These are phyloP conservation scores for Pavo muticus DNA, from an alignment of 2,113 vertebrate genomes.

Conservation along the genomic window DNA sequence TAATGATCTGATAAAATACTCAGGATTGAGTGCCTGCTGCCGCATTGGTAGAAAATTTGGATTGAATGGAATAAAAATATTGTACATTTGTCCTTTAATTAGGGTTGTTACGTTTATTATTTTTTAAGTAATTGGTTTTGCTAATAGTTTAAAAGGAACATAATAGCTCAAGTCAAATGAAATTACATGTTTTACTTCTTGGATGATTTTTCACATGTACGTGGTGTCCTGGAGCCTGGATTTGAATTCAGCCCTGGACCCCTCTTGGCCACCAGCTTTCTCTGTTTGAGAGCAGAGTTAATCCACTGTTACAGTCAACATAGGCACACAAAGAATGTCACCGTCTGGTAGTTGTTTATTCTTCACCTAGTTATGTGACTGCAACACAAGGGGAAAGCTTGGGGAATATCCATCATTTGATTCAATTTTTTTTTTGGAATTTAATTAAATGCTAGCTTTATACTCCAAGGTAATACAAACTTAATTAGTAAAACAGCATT, in stretches of 20 bases:
- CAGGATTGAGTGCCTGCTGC: neutral
- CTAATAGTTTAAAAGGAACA: neutral
- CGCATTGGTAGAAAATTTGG: neutral
- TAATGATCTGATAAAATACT: neutral
- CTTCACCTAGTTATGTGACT: slow-evolving; percentile 23
- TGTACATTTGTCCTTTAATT: neutral
- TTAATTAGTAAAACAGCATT: slow-evolving; percentile 75
- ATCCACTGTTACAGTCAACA: neutral
- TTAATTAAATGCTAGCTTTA: slow-evolving; percentile 78
- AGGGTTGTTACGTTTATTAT: neutral
- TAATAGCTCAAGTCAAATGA: neutral
- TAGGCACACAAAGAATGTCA: neutral
- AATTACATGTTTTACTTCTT: neutral
- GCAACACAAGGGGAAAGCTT: slow-evolving; percentile 54
- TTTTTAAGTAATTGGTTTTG: neutral
- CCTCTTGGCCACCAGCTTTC: neutral
- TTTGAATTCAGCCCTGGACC: neutral
- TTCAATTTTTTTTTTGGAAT: slow-evolving; percentile 67
- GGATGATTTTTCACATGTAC: neutral
- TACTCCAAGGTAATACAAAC: slow-evolving; percentile 70
- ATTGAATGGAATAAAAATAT: neutral
- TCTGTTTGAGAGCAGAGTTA: neutral
- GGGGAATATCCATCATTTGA: slow-evolving; percentile 73
- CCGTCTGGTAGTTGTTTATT: neutral
- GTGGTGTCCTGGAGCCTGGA: neutral